Evolutionary conservation across 1,140 invertebrate genomes (phyloP), one percentile per base, ranked within the genome.

Genomic region (Oryctes rhinoceros): DNA sequence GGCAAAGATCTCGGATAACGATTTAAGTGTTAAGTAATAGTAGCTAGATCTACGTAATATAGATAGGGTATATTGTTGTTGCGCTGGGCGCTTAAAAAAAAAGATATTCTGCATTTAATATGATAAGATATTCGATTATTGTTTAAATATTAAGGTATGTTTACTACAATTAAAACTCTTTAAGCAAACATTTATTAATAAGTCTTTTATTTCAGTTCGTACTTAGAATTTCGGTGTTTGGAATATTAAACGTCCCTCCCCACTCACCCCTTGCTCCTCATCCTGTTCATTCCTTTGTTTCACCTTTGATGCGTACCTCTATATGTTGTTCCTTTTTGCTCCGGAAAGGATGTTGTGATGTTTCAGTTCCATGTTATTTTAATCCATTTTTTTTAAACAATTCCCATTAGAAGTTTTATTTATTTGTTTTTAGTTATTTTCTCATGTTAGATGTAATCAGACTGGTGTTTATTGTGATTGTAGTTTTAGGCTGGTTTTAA

Each of bases 1-100:
- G 75, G 75, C 75, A 47, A 76, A 3, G 75, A 79, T 47, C 80
- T 65, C 74, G 81, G 78, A 71, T 80, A 75, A 53, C 79, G 37
- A 59, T 48, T 78, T n/a, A 78, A 71, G 10, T 71, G 10, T 71
- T 71, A 44, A 44, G 5, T 44, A 44, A 44, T 44, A 44, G 39
- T 44, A 44, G 9, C 5, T 44, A 44, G 39, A 44, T 44, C 39
- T 44, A 44, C 39, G 39, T 59, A 59, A 59, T 59, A 59, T 39
- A 74, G 13, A 37, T 24, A 18, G n/a, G n/a, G n/a, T 74, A 37
- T 39, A 59, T 59, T 59, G 18, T 59, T 18, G 53, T 59, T 59
- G 53, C 53, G 53, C 53, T 18, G 53, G 24, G 65, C 65, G 65
- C 65, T 24, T 71, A 11, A 4, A 30, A 30, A n/a, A 65, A 67